These are phyloP conservation scores for human (Homo sapiens) DNA, from an alignment of 2,113 vertebrate species.

Conservation along the genomic window DNA sequence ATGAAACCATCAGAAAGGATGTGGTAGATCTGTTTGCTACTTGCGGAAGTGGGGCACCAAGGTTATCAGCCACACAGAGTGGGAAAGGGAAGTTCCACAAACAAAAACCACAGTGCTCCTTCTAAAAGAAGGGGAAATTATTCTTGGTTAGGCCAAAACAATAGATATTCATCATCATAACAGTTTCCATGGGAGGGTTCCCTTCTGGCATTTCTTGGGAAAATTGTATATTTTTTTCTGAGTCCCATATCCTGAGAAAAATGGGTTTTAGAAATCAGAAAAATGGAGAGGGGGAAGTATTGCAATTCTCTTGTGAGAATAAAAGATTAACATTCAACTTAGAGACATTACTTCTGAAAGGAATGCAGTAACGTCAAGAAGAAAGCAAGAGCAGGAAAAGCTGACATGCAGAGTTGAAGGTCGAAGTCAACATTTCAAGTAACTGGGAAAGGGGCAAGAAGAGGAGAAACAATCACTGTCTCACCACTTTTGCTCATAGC, in stretches of 20 bases:
- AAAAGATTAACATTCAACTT: neutral
- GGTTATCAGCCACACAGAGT: neutral
- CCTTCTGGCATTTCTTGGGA: neutral
- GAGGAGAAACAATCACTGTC: fast-evolving
- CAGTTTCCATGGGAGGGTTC: neutral
- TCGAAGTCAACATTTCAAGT: neutral
- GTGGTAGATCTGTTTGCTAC: neutral
- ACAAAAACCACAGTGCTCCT: neutral
- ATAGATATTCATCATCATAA: neutral
- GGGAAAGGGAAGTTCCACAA: neutral
- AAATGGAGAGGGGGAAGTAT: neutral
- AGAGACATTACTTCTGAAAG: neutral
- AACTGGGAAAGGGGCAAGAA: neutral
- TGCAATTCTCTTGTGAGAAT: neutral
- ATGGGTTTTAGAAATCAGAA: neutral
- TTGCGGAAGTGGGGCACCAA: neutral
- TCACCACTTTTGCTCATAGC: neutral
- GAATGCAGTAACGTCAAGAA: neutral
- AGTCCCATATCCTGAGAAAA: neutral
- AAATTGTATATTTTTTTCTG: neutral
- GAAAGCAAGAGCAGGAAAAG: neutral
- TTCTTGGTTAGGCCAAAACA: neutral
- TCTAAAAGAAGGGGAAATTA: neutral
- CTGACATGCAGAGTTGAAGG: neutral
- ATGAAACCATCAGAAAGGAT: neutral